Base-by-base conservation (phyloP, 2,797 vertebrate species). In the Poecile montanus region DNA sequence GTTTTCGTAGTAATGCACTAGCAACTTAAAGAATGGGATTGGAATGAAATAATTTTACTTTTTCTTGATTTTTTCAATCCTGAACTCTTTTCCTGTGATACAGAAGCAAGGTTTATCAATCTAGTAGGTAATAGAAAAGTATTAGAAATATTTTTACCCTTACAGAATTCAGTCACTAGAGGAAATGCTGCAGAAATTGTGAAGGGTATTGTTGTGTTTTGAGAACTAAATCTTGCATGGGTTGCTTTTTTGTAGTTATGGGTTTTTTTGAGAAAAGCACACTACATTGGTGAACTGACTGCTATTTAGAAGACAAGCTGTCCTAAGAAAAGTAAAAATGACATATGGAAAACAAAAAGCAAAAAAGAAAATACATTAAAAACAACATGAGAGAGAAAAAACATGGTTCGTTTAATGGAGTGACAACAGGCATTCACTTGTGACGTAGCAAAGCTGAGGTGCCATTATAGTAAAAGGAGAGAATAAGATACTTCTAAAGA, bases 341-440 rank as follows among this genome's bases (percentile, higher is more conserved):
- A 54, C 6, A 84, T 40, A 23, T 13, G 6, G 32, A 62, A 74
- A 48, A 42, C 3, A 4, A 56, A 85, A 65, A 58, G 4, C 8
- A n/a, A 38, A 78, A 79, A n/a, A 40, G 4, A 13, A 78, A 27
- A 6, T 60, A 13, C 6, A 44, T 73, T 60, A 34, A 82, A 91
- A 78, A 75, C 11, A 53, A 42, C 9, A n/a, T 6, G 19, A 61
- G 30, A 26, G 23, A 60, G 16, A 61, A 91, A 87, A 91, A 40
- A 2, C 0, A 0, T 14, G 3, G 48, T 57, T 67, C 2, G 9
- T 47, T 10, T 61, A 63, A 60, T 2, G 9, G 38, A 76, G 9
- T 47, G 44, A 19, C 36, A 73, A 29, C 5, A 65, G 13, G 10
- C 16, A 72, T 62, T 65, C 32, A 54, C 6, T 30, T 16, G 11